Percentiles rank a stretch among this genome's conserved stretches.
These are phyloP conservation scores for Himalopsyche anomala DNA, from an alignment of 2,888 invertebrate species.

Conservation along the genomic window DNA sequence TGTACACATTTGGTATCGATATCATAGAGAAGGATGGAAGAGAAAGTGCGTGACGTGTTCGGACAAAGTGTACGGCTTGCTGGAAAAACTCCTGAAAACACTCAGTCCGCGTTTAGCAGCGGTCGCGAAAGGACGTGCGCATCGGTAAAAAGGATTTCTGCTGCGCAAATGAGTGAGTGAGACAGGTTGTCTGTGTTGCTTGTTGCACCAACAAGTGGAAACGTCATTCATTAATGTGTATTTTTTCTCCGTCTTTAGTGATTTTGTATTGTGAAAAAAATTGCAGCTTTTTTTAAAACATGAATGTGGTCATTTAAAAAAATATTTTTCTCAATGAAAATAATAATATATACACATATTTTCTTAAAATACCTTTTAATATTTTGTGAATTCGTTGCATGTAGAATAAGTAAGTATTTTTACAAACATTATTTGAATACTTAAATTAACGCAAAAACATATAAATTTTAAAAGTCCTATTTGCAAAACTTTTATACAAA, in stretches of 20 bases:
- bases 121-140: slow-evolving; percentile 42
- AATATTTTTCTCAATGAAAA: neutral
- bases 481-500: too few relatives aligned
- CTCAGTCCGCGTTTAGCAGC: slow-evolving; percentile 38
- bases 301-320: neutral
- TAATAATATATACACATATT: too few relatives aligned
- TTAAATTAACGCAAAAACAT: too few relatives aligned
- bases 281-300: neutral
- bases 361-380: too few relatives aligned
- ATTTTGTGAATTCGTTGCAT: too few relatives aligned
- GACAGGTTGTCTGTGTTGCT: slow-evolving; percentile 29
- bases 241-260: slow-evolving; percentile 34
- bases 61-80: slow-evolving; percentile 24
- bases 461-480: too few relatives aligned
- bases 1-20: neutral
- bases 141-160: neutral
- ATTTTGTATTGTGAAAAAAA: neutral
- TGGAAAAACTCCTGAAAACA: slow-evolving; percentile 3
- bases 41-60: slow-evolving; percentile 12
- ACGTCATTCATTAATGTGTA: slow-evolving; percentile 13
- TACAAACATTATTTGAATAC: too few relatives aligned
- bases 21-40: neutral
- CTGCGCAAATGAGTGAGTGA: slow-evolving; percentile 43
- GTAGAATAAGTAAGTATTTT: too few relatives aligned
- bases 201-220: slow-evolving; percentile 46